Conservation (phyloP, 2,888 invertebrate genomes). For the Trichopria drosophilae region DNA sequence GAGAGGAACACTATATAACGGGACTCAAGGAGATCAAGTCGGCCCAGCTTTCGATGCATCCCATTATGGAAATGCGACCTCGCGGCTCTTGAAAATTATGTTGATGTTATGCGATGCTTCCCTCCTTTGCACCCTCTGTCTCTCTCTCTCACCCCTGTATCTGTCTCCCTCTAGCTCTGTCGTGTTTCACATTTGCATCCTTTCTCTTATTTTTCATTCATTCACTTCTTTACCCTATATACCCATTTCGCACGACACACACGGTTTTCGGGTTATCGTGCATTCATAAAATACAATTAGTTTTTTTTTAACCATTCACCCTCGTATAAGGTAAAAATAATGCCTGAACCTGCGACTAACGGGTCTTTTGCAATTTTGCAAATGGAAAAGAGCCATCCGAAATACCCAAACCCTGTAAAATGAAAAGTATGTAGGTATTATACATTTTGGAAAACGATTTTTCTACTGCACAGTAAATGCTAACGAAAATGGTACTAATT, state of each 20-base stretch:
- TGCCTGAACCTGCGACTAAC: no score
- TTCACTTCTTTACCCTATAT: conserved; percentile 8
- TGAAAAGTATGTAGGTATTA: no score
- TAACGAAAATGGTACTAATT: no score
- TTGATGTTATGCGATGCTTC: conserved; percentile 50
- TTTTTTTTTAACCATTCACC: no score
- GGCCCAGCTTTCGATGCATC: conserved; percentile 50
- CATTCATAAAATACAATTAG: conserved; percentile 52
- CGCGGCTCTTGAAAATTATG: conserved; percentile 52
- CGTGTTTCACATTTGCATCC: not conserved
- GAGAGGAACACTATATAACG: conserved; percentile 18
- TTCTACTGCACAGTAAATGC: no score
- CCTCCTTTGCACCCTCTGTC: conserved; percentile 23
- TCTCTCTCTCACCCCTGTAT: conserved; percentile 30
- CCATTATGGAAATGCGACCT: conserved; percentile 52
- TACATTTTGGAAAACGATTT: no score
- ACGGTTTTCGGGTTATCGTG: conserved; percentile 44
- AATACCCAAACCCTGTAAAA: no score
- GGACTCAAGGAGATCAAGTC: conserved; percentile 8
- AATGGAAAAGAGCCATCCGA: no score
- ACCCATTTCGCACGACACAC: conserved; percentile 31
- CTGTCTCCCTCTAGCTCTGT: conserved; percentile 44
- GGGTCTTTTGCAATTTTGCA: no score
- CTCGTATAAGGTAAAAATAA: no score
- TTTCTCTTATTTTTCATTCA: not conserved